These are phyloP conservation scores for Ochropleura leucogaster DNA, from an alignment of 2,888 invertebrate genomes.

Conservation along the genomic window DNA sequence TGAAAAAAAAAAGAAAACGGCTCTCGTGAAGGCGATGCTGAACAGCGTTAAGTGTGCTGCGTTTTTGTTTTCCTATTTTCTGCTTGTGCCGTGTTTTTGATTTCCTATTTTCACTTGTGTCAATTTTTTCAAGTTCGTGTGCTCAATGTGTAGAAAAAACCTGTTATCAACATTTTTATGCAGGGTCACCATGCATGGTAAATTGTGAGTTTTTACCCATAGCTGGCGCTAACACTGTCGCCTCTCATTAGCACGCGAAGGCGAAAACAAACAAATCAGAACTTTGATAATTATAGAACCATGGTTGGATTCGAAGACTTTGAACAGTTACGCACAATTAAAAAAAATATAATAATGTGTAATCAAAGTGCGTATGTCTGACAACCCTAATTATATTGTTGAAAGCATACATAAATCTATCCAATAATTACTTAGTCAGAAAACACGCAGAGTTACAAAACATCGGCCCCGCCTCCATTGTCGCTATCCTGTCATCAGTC, in stretches of 20 bases:
- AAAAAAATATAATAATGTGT: neutral
- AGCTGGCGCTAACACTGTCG: neutral
- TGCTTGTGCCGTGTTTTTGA: neutral
- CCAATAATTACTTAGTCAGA: conserved; percentile 72
- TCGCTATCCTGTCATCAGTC: conserved; percentile 51
- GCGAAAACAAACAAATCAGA: neutral
- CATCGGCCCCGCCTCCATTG: conserved; percentile 59
- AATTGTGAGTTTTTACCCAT: neutral
- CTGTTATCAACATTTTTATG: neutral
- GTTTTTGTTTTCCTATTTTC: too few relatives aligned
- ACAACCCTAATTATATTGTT: conserved; percentile 75
- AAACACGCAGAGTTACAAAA: conserved; percentile 79
- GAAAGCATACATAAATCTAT: conserved; percentile 73
- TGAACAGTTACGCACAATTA: neutral
- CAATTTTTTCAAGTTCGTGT: neutral
- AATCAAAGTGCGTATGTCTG: conserved; percentile 55
- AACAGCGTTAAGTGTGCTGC: too few relatives aligned
- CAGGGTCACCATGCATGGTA: neutral
- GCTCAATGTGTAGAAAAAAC: too few relatives aligned
- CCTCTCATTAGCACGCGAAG: neutral
- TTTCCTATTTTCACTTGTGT: too few relatives aligned
- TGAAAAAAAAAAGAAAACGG: too few relatives aligned
- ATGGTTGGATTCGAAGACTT: too few relatives aligned
- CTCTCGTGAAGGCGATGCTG: too few relatives aligned
- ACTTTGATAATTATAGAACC: neutral